Evolutionary conservation across 2,113 vertebrate genomes (phyloP).

Genomic region (Synodontis membranacea): DNA sequence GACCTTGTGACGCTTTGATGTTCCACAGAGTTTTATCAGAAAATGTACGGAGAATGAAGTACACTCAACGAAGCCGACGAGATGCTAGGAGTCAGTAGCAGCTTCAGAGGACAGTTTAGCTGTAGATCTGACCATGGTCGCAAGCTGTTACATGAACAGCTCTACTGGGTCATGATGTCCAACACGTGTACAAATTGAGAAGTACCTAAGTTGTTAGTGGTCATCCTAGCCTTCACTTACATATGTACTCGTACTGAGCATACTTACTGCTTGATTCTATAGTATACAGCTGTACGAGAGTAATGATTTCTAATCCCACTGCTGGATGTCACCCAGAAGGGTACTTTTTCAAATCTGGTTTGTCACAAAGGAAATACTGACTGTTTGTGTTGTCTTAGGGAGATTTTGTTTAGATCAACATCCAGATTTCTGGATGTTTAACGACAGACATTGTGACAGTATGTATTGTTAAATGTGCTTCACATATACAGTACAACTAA

Average conservation of each 20-base stretch:
- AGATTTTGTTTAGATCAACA: neutral
- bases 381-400: neutral
- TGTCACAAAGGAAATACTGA: no score
- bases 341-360: neutral
- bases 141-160: neutral
- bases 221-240: neutral
- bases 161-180: neutral
- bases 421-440: neutral
- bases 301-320: neutral
- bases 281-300: neutral
- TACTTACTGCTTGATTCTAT: no score
- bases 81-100: neutral
- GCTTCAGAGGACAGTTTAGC: neutral
- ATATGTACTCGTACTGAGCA: neutral
- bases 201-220: neutral
- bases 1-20: neutral
- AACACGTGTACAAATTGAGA: neutral
- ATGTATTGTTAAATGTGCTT: neutral
- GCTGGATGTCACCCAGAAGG: neutral
- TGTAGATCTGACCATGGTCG: neutral
- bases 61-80: neutral
- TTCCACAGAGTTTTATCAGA: neutral
- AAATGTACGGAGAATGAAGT: neutral
- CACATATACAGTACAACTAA: neutral
- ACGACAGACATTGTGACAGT: no score